phyloP scores from a whole-genome alignment of 2,888 invertebrate species.

The Carpatolechia fugitivella region DNA sequence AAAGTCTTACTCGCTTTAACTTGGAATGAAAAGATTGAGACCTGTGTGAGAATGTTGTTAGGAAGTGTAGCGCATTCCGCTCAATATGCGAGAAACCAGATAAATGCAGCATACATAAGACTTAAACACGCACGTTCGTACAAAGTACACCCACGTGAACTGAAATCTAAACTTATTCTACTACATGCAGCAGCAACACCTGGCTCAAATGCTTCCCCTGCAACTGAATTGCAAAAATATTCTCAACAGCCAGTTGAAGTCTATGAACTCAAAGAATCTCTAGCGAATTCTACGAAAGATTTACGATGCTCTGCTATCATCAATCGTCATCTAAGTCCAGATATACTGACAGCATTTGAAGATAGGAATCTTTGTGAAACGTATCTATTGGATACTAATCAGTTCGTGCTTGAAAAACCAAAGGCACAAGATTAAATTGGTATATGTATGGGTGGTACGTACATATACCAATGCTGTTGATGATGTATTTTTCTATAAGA shows the following conservation, averaged over 20 bases:
- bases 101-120: conserved; percentile 40
- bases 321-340: conserved; percentile 40
- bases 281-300: conserved; percentile 35
- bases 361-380: conserved; percentile 46
- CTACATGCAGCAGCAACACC: neutral
- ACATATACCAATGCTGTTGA: too few relatives aligned
- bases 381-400: conserved; percentile 36
- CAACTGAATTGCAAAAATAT: conserved; percentile 27
- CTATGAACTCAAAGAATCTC: conserved; percentile 36
- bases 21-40: conserved; percentile 37
- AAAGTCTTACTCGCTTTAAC: conserved; percentile 19
- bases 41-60: conserved; percentile 37
- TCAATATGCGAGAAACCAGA: conserved; percentile 44
- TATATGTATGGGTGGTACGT: too few relatives aligned
- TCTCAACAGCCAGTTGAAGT: conserved; percentile 33
- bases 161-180: conserved; percentile 30
- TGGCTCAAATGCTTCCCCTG: neutral
- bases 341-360: conserved; percentile 36
- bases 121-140: conserved; percentile 29
- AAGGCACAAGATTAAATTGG: neutral
- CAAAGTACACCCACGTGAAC: conserved; percentile 21
- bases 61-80: conserved; percentile 46
- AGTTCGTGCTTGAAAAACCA: conserved; percentile 26
- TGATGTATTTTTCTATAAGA: too few relatives aligned
- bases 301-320: conserved; percentile 41